Evolutionary conservation across 2,888 invertebrate genomes (phyloP), one percentile per base, ranked within the genome.

Genomic region (Drosophila robusta): DNA sequence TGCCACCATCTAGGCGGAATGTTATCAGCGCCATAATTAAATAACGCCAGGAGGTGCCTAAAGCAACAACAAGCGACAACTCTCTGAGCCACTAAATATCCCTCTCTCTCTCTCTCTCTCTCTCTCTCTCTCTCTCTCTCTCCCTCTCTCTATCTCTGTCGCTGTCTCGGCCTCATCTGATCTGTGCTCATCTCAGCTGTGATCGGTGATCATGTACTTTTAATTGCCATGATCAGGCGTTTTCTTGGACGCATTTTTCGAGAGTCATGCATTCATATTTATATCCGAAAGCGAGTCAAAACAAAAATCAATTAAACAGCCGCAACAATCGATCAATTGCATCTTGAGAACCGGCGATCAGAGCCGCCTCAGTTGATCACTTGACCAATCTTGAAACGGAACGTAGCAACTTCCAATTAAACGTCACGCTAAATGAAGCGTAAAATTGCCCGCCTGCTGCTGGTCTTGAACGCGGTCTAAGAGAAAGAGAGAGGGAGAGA

Each of bases 11-110:
- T 90, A 90, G 88, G 88, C 91, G 90, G 90, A 90, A 89, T 83
- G 89, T 90, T 91, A 91, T 91, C 91, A 91, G 91, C 90, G 89
- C 87, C 89, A 90, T 91, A 91, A 91, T 91, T 91, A 91, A 91
- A 91, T 91, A 91, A 87, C 91, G 89, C 91, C 91, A 84, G 91
- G 90, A 91, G 91, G 91, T 64, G 52, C 50, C 60, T 14, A 26
- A 24, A 34, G 32, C 29, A 32, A 5, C 32, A 39, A 41, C 16
- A 39, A 41, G 26, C 44, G 41, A 42, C 57, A 72, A 41, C 36
- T 50, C 22, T 58, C 42, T 29, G 52, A 18, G 24, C 3, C 45
- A 18, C 42, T 34, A 42, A 54, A 55, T 49, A 34, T 36, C 4
- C 16, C 42, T 34, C 18, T 42, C 12, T 18, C 12, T n/a, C 16